Conservation (phyloP, 2,888 invertebrate genomes). For the Geophilus truncorum region DNA sequence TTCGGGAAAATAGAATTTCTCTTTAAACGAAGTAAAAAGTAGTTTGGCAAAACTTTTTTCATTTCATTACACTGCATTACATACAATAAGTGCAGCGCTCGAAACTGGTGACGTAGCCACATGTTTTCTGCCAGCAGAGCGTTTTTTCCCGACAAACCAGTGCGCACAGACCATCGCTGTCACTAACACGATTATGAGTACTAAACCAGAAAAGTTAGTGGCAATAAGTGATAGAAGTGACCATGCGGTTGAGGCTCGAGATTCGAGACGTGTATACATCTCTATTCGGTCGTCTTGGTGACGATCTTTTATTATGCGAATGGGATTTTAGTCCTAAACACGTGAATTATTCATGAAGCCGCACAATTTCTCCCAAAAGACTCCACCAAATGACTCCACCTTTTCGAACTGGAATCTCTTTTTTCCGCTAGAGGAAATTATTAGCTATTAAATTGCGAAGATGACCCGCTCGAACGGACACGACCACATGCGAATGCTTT, state of each 20-base stretch:
- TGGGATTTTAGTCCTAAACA: background rate
- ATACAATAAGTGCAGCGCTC: too few species aligned
- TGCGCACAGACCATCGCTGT: too few species aligned
- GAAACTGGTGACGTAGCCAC: too few species aligned
- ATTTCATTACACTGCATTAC: too few species aligned
- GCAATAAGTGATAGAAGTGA: too few species aligned
- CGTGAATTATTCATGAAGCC: background rate
- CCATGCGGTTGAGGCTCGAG: background rate
- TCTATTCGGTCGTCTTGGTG: background rate
- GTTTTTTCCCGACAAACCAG: too few species aligned
- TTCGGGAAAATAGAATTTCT: too few species aligned
- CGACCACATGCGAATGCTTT: background rate
- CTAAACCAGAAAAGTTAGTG: too few species aligned
- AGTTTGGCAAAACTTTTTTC: too few species aligned
- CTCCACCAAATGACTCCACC: background rate
- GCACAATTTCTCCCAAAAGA: background rate
- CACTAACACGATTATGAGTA: too few species aligned
- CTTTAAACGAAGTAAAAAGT: too few species aligned
- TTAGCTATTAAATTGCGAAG: background rate
- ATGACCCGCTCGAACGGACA: background rate
- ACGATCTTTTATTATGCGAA: background rate
- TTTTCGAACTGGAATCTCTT: background rate
- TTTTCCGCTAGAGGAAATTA: background rate
- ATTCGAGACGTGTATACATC: background rate
- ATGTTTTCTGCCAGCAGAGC: too few species aligned